Percentiles rank a stretch among this genome's conserved stretches.
These are phyloP conservation scores for Clarias fuscus DNA, from an alignment of 2,797 vertebrate genomes.

Conservation along the genomic window DNA sequence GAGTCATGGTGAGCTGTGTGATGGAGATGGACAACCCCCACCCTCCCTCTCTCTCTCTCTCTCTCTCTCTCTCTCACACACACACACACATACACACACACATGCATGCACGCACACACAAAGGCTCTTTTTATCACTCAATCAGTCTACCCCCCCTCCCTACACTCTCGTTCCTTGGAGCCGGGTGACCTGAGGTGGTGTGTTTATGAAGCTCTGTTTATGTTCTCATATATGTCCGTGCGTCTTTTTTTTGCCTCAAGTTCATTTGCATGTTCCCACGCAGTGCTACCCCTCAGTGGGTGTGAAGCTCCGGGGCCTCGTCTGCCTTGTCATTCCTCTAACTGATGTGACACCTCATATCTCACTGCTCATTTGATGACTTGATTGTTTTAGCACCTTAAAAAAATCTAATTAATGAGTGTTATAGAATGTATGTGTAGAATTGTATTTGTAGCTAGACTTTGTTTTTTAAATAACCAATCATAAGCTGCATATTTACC, in stretches of 20 bases:
- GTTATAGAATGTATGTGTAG: background rate
- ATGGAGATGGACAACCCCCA: slow-evolving; percentile 63
- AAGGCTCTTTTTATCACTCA: slow-evolving; percentile 31
- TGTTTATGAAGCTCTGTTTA: slow-evolving; percentile 55
- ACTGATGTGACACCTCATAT: slow-evolving; percentile 35
- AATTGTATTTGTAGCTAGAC: slow-evolving; percentile 10
- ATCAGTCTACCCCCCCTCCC: slow-evolving; percentile 10
- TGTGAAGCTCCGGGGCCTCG: slow-evolving; percentile 29
- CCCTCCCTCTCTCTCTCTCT: slow-evolving; percentile 1
- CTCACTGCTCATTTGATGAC: slow-evolving; percentile 34
- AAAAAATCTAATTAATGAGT: background rate
- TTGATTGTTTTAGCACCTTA: slow-evolving; percentile 25
- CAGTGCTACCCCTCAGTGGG: slow-evolving; percentile 39
- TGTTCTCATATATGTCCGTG: slow-evolving; percentile 48
- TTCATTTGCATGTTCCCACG: slow-evolving; percentile 56
- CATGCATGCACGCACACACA: background rate
- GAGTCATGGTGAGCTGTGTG: slow-evolving; percentile 69
- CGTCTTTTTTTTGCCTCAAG: slow-evolving; percentile 50
- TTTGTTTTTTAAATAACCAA: slow-evolving; percentile 31
- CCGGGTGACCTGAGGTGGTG: slow-evolving; percentile 49
- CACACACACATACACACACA: slow-evolving; percentile 5
- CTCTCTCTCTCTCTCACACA: slow-evolving; percentile 10
- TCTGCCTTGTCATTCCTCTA: slow-evolving; percentile 42
- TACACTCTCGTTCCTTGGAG: slow-evolving; percentile 8
- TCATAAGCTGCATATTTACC: too few relatives aligned